Percentiles rank a stretch among this genome's conserved stretches.
Conservation (phyloP, 53 echinoderm and acorn worm genomes). For the Echinometra lucunter region DNA sequence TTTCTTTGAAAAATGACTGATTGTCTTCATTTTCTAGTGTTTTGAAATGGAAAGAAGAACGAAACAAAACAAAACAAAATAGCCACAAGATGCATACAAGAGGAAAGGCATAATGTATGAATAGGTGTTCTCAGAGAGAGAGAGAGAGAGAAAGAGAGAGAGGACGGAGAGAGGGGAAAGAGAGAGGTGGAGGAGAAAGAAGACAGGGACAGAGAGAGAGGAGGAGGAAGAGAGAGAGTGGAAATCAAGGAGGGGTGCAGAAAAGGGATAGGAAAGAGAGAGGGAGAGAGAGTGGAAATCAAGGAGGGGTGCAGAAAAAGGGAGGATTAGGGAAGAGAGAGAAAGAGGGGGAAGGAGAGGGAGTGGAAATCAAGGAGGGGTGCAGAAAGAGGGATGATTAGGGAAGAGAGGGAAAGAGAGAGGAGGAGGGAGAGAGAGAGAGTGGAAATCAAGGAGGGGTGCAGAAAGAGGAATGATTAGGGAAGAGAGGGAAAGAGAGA, state of each 20-base stretch:
- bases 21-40: neutral
- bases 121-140: neutral
- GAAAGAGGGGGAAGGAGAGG: neutral
- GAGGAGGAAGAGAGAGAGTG: neutral
- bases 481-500: no score
- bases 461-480: neutral
- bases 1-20: conserved; percentile 7
- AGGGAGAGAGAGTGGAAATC: neutral
- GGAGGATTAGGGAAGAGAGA: neutral
- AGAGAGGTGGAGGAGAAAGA: neutral
- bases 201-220: neutral
- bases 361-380: neutral
- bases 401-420: neutral
- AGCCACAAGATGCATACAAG: neutral
- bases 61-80: neutral
- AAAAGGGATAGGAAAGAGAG: neutral
- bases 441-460: neutral
- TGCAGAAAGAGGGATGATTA: neutral
- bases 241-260: neutral
- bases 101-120: neutral
- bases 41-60: neutral
- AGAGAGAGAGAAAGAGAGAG: no score
- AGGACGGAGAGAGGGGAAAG: neutral
- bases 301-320: neutral
- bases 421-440: neutral